These are phyloP conservation scores for Automeris io DNA, from an alignment of 2,888 invertebrate species.

Conservation along the genomic window DNA sequence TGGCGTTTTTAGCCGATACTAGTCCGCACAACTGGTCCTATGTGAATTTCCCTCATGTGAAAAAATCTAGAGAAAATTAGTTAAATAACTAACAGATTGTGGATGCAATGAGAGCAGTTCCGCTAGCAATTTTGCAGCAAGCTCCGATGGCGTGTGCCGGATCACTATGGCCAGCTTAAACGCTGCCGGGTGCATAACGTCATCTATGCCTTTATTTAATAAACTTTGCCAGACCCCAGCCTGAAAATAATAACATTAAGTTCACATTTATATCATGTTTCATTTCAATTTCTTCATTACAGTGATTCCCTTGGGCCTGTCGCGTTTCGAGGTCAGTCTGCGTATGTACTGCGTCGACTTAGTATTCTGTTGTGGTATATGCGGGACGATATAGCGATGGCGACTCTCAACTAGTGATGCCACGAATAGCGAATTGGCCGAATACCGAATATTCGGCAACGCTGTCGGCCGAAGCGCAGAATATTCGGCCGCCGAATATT, in stretches of 20 bases:
- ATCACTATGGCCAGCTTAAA: constrained; percentile 62
- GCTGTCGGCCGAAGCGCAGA: too few relatives aligned
- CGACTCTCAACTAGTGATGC: too few relatives aligned
- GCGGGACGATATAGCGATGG: too few relatives aligned
- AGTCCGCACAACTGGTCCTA: not conserved
- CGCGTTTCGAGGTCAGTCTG: too few relatives aligned
- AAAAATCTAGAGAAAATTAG: not conserved
- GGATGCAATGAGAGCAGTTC: constrained; percentile 53
- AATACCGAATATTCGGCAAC: too few relatives aligned
- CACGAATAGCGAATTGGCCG: too few relatives aligned
- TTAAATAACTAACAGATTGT: constrained; percentile 41
- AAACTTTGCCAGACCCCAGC: constrained; percentile 61
- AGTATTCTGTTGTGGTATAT: too few relatives aligned
- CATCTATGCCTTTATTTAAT: constrained; percentile 45
- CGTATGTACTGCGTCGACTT: too few relatives aligned
- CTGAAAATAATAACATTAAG: constrained; percentile 30
- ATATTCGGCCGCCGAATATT: too few relatives aligned
- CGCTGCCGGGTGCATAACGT: constrained; percentile 59
- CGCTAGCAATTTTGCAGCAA: constrained; percentile 41
- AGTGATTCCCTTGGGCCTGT: too few relatives aligned
- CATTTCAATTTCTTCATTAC: not conserved
- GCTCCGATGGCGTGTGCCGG: constrained; percentile 57
- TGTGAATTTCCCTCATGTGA: not conserved
- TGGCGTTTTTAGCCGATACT: too few relatives aligned
- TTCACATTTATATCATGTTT: not conserved